These are phyloP conservation scores for Cryptotis parvus DNA, from an alignment of 2,113 vertebrate species.

Conservation along the genomic window DNA sequence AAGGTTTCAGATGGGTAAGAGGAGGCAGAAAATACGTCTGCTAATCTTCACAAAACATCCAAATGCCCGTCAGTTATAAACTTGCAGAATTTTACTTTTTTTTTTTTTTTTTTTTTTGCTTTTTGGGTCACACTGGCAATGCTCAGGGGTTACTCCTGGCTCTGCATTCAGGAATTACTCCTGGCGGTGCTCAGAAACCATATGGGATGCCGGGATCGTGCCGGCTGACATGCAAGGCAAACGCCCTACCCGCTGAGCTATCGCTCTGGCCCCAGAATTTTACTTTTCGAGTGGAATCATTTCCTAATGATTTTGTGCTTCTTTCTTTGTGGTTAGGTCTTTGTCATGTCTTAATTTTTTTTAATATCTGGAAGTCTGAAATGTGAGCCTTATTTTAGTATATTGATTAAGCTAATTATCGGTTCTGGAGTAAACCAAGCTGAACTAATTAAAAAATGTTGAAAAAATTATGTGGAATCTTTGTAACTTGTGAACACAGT, in stretches of 20 bases:
- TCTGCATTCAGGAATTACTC: no score
- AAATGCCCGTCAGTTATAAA: neutral
- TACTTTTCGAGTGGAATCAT: conserved; percentile 33
- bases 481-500: neutral
- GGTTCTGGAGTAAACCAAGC: neutral
- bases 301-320: conserved; percentile 40
- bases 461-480: neutral
- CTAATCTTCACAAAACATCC: conserved; percentile 25
- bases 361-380: no score
- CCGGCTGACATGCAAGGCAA: no score
- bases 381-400: neutral
- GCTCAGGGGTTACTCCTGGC: no score
- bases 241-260: no score
- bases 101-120: no score
- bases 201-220: no score
- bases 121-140: no score
- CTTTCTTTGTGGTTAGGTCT: conserved; percentile 42
- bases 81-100: neutral
- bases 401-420: conserved; percentile 3
- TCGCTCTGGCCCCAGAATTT: no score
- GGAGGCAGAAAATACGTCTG: neutral
- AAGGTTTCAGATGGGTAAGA: conserved; percentile 39
- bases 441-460: conserved; percentile 5
- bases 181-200: no score
- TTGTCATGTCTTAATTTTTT: neutral